phyloP scores from a whole-genome alignment of 1,140 invertebrate genomes.

The Oreohelix idahoensis region DNA sequence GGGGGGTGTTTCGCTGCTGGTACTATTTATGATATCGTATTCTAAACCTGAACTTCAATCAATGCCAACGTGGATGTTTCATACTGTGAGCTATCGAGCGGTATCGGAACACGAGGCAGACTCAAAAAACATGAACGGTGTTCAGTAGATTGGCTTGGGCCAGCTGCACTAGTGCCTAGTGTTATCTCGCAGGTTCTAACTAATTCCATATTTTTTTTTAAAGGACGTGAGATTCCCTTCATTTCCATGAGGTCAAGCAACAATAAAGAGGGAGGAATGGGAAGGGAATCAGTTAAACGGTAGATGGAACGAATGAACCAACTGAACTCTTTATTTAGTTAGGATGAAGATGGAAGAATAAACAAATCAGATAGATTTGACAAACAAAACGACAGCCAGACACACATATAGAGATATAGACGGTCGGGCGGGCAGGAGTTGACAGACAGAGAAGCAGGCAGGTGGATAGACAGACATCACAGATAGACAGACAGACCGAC shows the following conservation, averaged over 20 bases:
- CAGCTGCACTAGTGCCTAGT: neutral
- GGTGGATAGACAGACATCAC: neutral
- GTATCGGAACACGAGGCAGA: neutral
- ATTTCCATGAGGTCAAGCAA: neutral
- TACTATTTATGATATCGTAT: neutral
- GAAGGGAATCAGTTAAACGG: too few relatives aligned
- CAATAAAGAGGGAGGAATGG: neutral
- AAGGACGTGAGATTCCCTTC: too few relatives aligned
- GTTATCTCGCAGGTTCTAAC: too few relatives aligned
- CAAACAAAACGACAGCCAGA: too few relatives aligned
- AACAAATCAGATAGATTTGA: too few relatives aligned
- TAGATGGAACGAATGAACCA: too few relatives aligned
- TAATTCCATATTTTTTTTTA: too few relatives aligned
- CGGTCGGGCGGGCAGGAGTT: neutral
- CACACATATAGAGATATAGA: too few relatives aligned
- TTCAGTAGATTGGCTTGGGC: neutral
- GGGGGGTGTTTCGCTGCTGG: too few relatives aligned
- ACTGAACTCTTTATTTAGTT: too few relatives aligned
- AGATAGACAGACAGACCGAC: neutral
- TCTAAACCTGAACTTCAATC: neutral
- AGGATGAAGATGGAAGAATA: too few relatives aligned
- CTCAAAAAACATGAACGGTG: neutral
- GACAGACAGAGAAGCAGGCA: neutral
- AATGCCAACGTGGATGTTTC: neutral
- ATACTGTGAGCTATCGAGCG: neutral